phyloP scores from a whole-genome alignment of 2,888 invertebrate species.

The Harmothoe impar region DNA sequence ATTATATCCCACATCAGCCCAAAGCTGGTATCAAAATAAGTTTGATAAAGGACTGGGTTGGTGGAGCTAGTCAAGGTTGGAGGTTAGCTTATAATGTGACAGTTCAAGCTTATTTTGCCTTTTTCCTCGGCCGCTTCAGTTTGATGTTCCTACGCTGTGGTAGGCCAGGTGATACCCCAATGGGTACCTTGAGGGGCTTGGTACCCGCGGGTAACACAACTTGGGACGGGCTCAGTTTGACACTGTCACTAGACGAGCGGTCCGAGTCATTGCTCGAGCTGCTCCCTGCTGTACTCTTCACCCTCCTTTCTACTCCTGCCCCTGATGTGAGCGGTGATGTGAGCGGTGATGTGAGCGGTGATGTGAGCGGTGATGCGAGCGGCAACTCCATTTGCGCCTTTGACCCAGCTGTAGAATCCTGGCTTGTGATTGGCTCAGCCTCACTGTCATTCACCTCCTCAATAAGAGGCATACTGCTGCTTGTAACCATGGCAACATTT shows the following conservation, averaged over 20 bases:
- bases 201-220: constrained; percentile 5
- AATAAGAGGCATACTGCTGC: background rate
- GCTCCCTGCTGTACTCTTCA: background rate
- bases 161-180: constrained; percentile 22
- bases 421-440: background rate
- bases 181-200: background rate
- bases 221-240: constrained; percentile 15
- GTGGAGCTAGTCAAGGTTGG: background rate
- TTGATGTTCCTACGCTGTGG: constrained; percentile 31
- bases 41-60: background rate
- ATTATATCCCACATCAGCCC: background rate
- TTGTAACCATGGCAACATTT: too few relatives aligned
- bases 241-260: background rate
- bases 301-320: background rate
- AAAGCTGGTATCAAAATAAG: background rate
- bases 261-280: background rate
- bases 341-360: too few relatives aligned
- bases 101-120: constrained; percentile 19
- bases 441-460: background rate
- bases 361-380: background rate
- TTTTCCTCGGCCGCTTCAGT: constrained; percentile 30
- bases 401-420: background rate
- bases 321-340: background rate
- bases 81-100: background rate
- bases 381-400: background rate